A percentile compares a stretch with the other conserved stretches of the same genome.
Conservation (phyloP, 2,888 invertebrate genomes). For the Tricholauxania praeusta region DNA sequence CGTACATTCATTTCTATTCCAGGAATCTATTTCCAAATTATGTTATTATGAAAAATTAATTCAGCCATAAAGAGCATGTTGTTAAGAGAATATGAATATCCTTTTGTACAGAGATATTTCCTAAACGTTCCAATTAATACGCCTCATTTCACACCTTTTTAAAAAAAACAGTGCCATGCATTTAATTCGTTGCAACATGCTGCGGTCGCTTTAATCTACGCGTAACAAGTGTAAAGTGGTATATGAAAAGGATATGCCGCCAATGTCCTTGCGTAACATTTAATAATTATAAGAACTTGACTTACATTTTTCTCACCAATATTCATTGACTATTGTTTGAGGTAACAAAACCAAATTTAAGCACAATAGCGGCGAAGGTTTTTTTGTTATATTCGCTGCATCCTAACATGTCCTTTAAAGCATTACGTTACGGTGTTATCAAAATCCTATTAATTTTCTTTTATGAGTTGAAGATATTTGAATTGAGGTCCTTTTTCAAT, state of each 20-base stretch:
- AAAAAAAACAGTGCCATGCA: conserved; percentile 43
- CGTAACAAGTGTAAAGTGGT: conserved; percentile 38
- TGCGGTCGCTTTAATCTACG: conserved; percentile 23
- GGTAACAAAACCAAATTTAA: neutral
- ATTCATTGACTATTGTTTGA: conserved; percentile 11
- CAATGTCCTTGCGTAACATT: conserved; percentile 37
- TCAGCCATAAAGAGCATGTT: neutral
- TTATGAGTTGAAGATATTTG: neutral
- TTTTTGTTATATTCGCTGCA: neutral
- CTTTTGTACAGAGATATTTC: neutral
- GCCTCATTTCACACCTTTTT: conserved; percentile 65
- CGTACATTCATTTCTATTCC: too few species aligned
- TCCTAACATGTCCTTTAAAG: conserved; percentile 19
- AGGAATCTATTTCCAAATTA: too few species aligned
- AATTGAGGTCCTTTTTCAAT: too few species aligned
- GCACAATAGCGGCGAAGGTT: conserved; percentile 15
- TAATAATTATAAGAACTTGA: neutral
- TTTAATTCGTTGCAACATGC: conserved; percentile 23
- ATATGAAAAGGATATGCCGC: conserved; percentile 32
- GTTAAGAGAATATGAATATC: conserved; percentile 1
- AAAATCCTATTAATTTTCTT: conserved; percentile 55
- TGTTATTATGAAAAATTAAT: too few species aligned
- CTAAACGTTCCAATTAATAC: conserved; percentile 55
- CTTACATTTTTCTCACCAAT: neutral
- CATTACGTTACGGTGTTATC: conserved; percentile 52